Evolutionary conservation across 2,113 vertebrate genomes (phyloP), one percentile per base, ranked within the genome.

Genomic region (Periophthalmus modestus): DNA sequence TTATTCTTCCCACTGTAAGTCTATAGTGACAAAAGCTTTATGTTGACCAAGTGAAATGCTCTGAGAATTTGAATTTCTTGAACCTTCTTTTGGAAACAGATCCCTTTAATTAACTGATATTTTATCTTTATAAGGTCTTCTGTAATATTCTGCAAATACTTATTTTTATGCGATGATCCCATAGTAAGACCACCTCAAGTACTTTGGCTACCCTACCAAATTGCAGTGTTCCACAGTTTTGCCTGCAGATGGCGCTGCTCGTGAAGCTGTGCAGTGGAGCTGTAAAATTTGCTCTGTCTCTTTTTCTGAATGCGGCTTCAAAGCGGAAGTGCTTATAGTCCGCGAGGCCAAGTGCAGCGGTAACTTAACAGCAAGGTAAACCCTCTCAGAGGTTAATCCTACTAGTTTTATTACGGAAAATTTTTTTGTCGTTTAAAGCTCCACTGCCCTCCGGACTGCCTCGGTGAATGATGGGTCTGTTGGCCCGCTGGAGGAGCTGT

Each of bases 321-420:
- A 50, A 82, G 59, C 88, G 92, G 93, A 94, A 93, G 91, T 77
- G 73, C 78, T 71, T 48, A 16, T 66, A 83, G 89, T 92, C 87
- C 81, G 34, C 50, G 86, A 81, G 86, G 79, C 81, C 84, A 77
- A 74, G 65, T 61, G 57, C 70, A 68, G 0, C 69, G 19, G 19
- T 0, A 70, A 47, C 63, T 0, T 4, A 65, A 70, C 67, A 23
- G 46, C 62, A 88, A 86, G 92, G 93, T 94, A 90, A 90, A 68
- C 18, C 0, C 43, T 0, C 4, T 36, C 39, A 46, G 71, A 4
- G 4, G 0, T 0, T 23, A 0, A 46, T 48, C 19, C 10, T 43
- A 11, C 34, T 11, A 13, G 0, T 18, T 2, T 3, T 10, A 0
- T 23, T 36, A 48, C 3, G 13, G 15, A 36, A 14, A 0, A 0